Conservation (phyloP, 92 coral and sea anemone genomes). For the Paragorgia papillata region DNA sequence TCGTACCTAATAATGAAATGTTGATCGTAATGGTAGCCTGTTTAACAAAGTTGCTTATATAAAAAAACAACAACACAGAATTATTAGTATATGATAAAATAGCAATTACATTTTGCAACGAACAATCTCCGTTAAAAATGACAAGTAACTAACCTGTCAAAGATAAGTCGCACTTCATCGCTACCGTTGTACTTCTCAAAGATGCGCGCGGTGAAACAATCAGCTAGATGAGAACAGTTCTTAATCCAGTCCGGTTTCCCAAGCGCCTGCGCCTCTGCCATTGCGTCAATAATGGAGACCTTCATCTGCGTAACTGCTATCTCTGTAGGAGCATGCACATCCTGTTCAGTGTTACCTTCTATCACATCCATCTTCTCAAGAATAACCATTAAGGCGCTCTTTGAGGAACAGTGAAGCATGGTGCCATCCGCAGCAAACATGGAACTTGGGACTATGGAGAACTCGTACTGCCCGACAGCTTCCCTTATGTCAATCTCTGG, state of each 20-base stretch:
- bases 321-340: neutral
- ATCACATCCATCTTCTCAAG: conserved; percentile 59
- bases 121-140: too few species aligned
- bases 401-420: too few species aligned
- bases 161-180: conserved; percentile 54
- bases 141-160: too few species aligned
- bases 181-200: conserved; percentile 47
- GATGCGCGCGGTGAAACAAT: conserved; percentile 41
- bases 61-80: too few species aligned
- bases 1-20: too few species aligned
- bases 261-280: too few species aligned
- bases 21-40: too few species aligned
- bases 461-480: conserved; percentile 53
- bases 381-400: conserved; percentile 57
- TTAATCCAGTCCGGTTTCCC: conserved; percentile 48
- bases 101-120: too few species aligned
- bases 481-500: conserved; percentile 57
- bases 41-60: too few species aligned
- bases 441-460: conserved; percentile 57
- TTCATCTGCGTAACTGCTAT: neutral
- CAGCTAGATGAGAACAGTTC: conserved; percentile 56
- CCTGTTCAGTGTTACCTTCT: neutral
- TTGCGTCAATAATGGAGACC: conserved; percentile 56
- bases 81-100: too few species aligned
- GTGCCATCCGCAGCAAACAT: conserved; percentile 62